Evolutionary conservation across 2,888 invertebrate species (phyloP).

Genomic region (Erannis defoliaria): DNA sequence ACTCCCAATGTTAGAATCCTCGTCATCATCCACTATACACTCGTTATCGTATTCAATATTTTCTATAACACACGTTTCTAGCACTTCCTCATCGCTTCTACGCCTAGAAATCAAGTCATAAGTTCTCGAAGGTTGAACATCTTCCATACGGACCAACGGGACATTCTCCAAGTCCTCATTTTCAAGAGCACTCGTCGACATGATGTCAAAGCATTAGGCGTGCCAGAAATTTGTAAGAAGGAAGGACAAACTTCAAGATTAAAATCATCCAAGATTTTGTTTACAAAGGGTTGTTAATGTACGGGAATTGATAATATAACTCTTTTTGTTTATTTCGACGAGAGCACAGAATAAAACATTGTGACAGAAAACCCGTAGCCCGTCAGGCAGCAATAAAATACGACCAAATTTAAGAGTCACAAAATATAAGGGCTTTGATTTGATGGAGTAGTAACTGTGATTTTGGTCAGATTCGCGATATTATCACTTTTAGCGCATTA

Average conservation of each 20-base stretch:
- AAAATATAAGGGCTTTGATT: too few species aligned
- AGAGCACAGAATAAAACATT: background rate
- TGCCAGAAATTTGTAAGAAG: background rate
- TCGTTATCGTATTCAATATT: constrained; percentile 59
- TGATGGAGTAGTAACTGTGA: too few species aligned
- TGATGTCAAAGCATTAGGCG: constrained; percentile 51
- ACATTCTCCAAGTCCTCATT: constrained; percentile 74
- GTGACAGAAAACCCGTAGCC: too few species aligned
- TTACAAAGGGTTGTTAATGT: background rate
- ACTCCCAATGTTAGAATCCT: constrained; percentile 72
- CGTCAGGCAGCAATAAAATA: too few species aligned
- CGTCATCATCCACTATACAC: constrained; percentile 64
- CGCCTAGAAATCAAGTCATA: constrained; percentile 42
- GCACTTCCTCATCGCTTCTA: constrained; percentile 48
- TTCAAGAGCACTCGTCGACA: constrained; percentile 70
- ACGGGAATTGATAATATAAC: background rate
- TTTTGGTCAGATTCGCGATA: too few species aligned
- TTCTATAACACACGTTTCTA: constrained; percentile 62
- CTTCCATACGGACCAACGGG: constrained; percentile 76
- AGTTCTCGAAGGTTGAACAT: constrained; percentile 70
- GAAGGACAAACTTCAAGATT: background rate
- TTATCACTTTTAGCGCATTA: too few species aligned
- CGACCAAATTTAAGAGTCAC: too few species aligned
- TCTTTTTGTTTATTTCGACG: constrained; percentile 10
- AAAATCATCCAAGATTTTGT: background rate